Evolutionary conservation across 1,140 invertebrate species (phyloP).

Genomic region (Rhagoletis zephyria): DNA sequence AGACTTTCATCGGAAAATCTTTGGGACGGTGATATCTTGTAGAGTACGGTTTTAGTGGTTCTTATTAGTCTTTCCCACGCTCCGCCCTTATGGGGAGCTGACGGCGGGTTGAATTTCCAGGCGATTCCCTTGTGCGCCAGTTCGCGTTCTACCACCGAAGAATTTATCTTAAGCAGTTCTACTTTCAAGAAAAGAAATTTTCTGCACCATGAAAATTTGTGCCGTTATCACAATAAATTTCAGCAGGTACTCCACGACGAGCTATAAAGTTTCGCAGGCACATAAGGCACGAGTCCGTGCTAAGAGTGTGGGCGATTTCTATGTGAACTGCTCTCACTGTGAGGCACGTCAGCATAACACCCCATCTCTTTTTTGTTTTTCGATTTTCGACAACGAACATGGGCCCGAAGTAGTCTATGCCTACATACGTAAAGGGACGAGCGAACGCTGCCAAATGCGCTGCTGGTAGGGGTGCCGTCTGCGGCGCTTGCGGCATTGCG

Average conservation of each 20-base stretch:
- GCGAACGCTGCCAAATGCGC: slow-evolving; percentile 26
- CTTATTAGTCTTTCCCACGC: no score
- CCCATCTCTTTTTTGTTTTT: slow-evolving; percentile 63
- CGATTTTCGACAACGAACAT: background rate
- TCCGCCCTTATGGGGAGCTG: no score
- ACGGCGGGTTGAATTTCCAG: no score
- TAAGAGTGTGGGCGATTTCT: no score
- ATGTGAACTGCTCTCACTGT: no score
- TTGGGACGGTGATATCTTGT: no score
- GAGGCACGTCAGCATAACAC: no score
- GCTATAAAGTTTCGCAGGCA: slow-evolving; percentile 72
- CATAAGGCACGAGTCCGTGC: no score
- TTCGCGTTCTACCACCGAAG: no score
- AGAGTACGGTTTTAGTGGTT: no score
- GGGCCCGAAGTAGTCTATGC: slow-evolving; percentile 53
- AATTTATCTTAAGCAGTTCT: background rate
- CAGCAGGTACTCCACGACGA: slow-evolving; percentile 63
- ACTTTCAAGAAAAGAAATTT: slow-evolving; percentile 8
- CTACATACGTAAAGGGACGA: slow-evolving; percentile 53
- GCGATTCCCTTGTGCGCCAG: no score
- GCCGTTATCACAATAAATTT: slow-evolving; percentile 71
- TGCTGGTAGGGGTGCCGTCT: slow-evolving; percentile 52
- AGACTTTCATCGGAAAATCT: no score
- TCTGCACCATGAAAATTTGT: slow-evolving; percentile 70
- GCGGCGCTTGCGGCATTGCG: slow-evolving; percentile 36